Evolutionary conservation across 2,113 vertebrate genomes (phyloP).

Genomic region (Dinomys branickii): DNA sequence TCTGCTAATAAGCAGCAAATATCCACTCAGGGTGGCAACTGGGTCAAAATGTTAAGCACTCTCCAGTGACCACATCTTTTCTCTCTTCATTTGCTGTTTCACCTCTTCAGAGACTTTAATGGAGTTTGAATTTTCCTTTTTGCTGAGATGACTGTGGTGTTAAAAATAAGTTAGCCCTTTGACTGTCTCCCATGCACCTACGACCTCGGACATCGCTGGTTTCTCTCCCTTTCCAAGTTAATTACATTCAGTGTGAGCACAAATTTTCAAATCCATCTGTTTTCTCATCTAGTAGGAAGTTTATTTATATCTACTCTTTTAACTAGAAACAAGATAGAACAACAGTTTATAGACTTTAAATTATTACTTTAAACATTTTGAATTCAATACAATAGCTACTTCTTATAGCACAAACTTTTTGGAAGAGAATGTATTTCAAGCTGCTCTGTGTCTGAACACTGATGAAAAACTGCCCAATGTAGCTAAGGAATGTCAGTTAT

Average conservation of each 20-base stretch:
- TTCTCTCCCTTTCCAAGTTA: slow-evolving; percentile 63
- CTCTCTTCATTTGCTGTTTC: slow-evolving; percentile 63
- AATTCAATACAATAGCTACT: slow-evolving; percentile 19
- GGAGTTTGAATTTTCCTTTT: slow-evolving; percentile 56
- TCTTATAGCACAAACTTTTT: slow-evolving; percentile 49
- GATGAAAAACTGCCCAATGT: background rate
- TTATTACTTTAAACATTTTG: slow-evolving; percentile 54
- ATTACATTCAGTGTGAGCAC: slow-evolving; percentile 71
- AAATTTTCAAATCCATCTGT: slow-evolving; percentile 74
- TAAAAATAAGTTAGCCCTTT: slow-evolving; percentile 76
- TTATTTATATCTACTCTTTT: slow-evolving; percentile 73
- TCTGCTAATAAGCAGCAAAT: slow-evolving; percentile 46
- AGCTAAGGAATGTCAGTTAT: background rate
- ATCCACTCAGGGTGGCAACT: slow-evolving; percentile 25
- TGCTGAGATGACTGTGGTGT: slow-evolving; percentile 61
- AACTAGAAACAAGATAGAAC: slow-evolving; percentile 54
- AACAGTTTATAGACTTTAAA: slow-evolving; percentile 8
- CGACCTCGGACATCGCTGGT: background rate
- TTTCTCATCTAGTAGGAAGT: slow-evolving; percentile 63
- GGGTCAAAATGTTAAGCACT: slow-evolving; percentile 72
- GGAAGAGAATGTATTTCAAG: slow-evolving; percentile 51
- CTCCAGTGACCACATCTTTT: slow-evolving; percentile 22
- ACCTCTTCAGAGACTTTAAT: slow-evolving; percentile 61
- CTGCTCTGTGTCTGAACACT: background rate
- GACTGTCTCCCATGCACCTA: slow-evolving; percentile 54